Evolutionary conservation across 2,888 invertebrate species (phyloP).

Genomic region (Drosophila pullipes): DNA sequence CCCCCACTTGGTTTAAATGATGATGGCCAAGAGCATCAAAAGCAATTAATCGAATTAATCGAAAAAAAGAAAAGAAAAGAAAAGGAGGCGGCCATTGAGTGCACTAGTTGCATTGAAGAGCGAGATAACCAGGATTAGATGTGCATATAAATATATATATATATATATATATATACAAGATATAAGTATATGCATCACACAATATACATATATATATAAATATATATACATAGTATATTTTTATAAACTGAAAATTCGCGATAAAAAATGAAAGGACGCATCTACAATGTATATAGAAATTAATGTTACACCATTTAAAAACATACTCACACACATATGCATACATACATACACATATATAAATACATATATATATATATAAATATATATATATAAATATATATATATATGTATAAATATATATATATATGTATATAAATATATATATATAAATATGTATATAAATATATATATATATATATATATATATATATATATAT

Average conservation of each 20-base stretch:
- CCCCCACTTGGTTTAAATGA: neutral
- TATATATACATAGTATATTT: conserved; percentile 37
- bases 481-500: neutral
- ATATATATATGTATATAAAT: neutral
- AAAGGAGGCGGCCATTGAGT: conserved; percentile 5
- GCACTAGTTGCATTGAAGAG: conserved; percentile 38
- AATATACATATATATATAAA: conserved; percentile 5
- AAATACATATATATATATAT: neutral
- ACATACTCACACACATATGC: neutral
- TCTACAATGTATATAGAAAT: conserved; percentile 42
- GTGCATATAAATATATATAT: neutral
- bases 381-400: neutral
- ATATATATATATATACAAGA: neutral
- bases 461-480: neutral
- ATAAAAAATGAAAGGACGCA: conserved; percentile 3
- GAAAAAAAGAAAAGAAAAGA: neutral
- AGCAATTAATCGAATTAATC: conserved; percentile 23
- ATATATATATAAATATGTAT: neutral
- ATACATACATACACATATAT: neutral
- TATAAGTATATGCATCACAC: neutral
- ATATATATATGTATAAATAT: neutral
- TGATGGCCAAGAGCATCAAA: neutral
- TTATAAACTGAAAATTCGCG: conserved; percentile 22
- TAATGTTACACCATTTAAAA: conserved; percentile 32
- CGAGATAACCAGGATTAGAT: conserved; percentile 29